Evolutionary conservation across 2,888 invertebrate species (phyloP).

Genomic region (Liodrosophila aerea): DNA sequence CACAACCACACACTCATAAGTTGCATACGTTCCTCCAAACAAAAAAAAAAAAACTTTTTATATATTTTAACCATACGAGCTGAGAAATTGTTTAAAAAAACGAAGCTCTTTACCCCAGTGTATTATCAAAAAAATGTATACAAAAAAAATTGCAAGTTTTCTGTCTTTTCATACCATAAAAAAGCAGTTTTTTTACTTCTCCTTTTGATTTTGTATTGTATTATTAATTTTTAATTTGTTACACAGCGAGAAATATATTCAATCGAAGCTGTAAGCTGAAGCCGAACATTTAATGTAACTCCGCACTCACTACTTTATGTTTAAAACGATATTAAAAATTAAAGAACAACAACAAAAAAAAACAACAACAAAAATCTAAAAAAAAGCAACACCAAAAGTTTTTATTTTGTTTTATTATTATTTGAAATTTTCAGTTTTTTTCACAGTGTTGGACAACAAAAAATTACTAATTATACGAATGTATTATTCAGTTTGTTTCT

Average conservation of each 20-base stretch:
- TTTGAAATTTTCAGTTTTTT: too few relatives aligned
- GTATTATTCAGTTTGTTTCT: too few relatives aligned
- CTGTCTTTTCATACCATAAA: slow-evolving; percentile 29
- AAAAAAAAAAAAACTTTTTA: slow-evolving; percentile 22
- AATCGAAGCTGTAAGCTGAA: slow-evolving; percentile 32
- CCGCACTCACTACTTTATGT: slow-evolving; percentile 62
- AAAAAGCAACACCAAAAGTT: slow-evolving; percentile 36
- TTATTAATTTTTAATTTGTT: slow-evolving; percentile 67
- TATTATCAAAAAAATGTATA: slow-evolving; percentile 25
- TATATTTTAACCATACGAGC: slow-evolving; percentile 15
- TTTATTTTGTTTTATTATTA: slow-evolving; percentile 47
- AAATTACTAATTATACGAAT: too few relatives aligned
- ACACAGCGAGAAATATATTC: slow-evolving; percentile 21
- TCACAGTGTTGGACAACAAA: too few relatives aligned
- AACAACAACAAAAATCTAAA: slow-evolving; percentile 52
- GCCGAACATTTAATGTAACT: slow-evolving; percentile 70
- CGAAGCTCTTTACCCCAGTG: slow-evolving; percentile 53
- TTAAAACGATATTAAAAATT: slow-evolving; percentile 70
- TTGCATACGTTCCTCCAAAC: slow-evolving; percentile 61
- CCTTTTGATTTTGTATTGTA: slow-evolving; percentile 52
- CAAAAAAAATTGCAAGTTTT: slow-evolving; percentile 24
- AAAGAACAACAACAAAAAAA: slow-evolving; percentile 47
- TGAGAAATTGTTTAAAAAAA: slow-evolving; percentile 21
- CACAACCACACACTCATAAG: slow-evolving; percentile 18
- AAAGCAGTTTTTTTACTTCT: slow-evolving; percentile 2